Base-by-base conservation (phyloP, 2,888 invertebrate genomes). In the Oligia strigilis region DNA sequence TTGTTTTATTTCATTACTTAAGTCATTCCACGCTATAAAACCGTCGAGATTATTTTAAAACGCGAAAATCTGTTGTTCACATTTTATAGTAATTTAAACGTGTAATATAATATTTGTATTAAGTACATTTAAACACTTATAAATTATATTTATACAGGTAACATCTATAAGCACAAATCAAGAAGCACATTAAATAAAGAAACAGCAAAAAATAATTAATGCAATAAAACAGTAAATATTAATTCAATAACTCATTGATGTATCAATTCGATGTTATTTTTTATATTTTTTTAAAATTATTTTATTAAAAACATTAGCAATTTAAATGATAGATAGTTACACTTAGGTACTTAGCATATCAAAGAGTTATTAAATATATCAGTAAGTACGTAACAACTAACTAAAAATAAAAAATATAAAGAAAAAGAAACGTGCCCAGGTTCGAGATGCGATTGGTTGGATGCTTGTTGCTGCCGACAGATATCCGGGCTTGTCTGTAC, bases 401-500 rank as follows among this genome's bases (percentile, higher is more conserved):
- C 89, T 93, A 90, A 93, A 95, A 96, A 94, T 94, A 94, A 96
- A 95, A 96, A 96, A 95, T 94, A 95, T 95, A 96, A 94, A 94
- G 93, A 95, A 96, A 96, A 97, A 98, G 97, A 97, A 97, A 98
- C 98, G 98, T 98, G 98, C 99, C 99, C 99, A 98, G 98, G 98
- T 98, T 99, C 98, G 97, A 99, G 98, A 98, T 98, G 98, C 98
- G 98, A 98, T 96, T 97, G 97, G 96, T 97, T 97, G 96, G 97
- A 97, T 97, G 97, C 97, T 97, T 97, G 97, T 97, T 98, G 98
- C 98, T 98, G 98, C 95, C 97, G 98, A 98, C 98, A 98, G 97
- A 99, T 98, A 98, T 99, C 98, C 98, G 98, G 98, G 97, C 98
- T 98, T 97, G 98, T 96, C 97, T 97, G 98, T 97, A 99, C 98